Conservation (phyloP, 2,888 invertebrate genomes). For the Agriopis aurantiaria region DNA sequence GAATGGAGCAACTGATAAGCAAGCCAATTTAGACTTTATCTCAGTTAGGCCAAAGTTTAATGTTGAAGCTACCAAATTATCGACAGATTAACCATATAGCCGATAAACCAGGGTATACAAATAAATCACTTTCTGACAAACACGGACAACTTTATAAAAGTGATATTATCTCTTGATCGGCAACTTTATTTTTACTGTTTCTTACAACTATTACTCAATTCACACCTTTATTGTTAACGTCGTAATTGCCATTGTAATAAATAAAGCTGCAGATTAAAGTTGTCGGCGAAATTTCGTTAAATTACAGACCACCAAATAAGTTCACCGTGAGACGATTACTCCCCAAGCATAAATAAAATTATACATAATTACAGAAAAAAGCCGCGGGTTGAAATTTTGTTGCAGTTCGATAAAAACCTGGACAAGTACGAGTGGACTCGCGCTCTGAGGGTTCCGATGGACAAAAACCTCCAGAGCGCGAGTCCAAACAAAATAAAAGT, state of each 20-base stretch:
- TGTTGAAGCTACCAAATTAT: conserved; percentile 27
- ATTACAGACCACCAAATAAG: conserved; percentile 70
- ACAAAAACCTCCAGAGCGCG: no score
- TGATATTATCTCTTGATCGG: conserved; percentile 57
- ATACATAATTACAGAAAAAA: conserved; percentile 59
- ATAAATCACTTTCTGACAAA: conserved; percentile 63
- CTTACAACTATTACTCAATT: conserved; percentile 46
- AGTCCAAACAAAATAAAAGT: no score
- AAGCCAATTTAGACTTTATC: conserved; percentile 23
- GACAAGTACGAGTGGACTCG: no score
- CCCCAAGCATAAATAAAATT: conserved; percentile 65
- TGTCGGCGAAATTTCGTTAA: conserved; percentile 55
- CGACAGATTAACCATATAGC: conserved; percentile 48
- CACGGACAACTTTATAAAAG: conserved; percentile 67
- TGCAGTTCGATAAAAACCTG: conserved; percentile 34
- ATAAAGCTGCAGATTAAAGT: conserved; percentile 48
- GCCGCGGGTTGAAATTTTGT: conserved; percentile 35
- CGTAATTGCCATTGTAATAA: conserved; percentile 47
- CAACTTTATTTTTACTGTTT: conserved; percentile 43
- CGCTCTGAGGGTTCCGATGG: no score
- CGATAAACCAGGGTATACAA: conserved; percentile 49
- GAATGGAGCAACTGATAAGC: conserved; percentile 2
- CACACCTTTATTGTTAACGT: conserved; percentile 49
- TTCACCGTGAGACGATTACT: conserved; percentile 56
- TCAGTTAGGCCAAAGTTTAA: conserved; percentile 13